Percentiles rank a stretch among this genome's conserved stretches.
Conservation (phyloP, 2,113 vertebrate genomes). For the Phrynocephalus versicolor region DNA sequence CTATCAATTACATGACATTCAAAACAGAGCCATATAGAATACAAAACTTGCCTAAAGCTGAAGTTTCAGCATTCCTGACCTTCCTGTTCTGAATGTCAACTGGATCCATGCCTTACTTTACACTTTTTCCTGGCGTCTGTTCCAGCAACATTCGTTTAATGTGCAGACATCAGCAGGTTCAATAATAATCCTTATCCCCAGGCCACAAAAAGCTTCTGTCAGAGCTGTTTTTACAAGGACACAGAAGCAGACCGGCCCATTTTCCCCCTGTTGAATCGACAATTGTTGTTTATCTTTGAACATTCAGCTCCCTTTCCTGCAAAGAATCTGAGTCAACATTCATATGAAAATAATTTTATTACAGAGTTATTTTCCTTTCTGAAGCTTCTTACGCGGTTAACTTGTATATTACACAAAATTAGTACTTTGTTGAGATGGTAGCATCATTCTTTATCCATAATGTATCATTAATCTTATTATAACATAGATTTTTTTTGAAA, state of each 20-base stretch:
- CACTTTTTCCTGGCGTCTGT: background rate
- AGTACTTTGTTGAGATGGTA: background rate
- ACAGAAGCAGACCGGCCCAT: background rate
- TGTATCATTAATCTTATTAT: background rate
- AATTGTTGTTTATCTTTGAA: conserved; percentile 11
- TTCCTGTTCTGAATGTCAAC: background rate
- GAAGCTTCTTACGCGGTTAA: background rate
- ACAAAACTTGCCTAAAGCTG: background rate
- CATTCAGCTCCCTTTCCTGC: background rate
- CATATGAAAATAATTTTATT: background rate
- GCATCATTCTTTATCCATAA: background rate
- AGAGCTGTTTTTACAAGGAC: background rate
- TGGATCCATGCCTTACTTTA: background rate
- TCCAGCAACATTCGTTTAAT: background rate
- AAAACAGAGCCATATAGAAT: background rate
- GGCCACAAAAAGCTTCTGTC: background rate
- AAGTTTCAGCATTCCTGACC: background rate
- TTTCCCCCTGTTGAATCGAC: background rate
- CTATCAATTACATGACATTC: background rate
- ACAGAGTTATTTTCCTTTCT: background rate
- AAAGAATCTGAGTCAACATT: background rate
- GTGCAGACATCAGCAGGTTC: background rate
- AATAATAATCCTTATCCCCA: background rate
- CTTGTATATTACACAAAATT: background rate
- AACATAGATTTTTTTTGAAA: background rate